Evolutionary conservation across 2,113 vertebrate species (phyloP), one percentile per base, ranked within the genome.

Genomic region (Bufo gargarizans): DNA sequence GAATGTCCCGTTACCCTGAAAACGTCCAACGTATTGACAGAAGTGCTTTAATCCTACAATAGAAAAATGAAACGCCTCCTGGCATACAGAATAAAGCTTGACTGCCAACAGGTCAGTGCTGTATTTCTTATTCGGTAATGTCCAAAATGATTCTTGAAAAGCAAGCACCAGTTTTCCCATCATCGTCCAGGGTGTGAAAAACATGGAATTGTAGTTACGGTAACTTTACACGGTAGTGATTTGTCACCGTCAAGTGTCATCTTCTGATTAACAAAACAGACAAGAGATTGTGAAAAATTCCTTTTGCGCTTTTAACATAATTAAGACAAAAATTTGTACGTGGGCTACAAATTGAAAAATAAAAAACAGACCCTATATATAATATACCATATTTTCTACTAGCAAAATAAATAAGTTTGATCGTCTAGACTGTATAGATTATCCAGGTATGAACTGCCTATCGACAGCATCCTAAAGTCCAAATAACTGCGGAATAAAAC

Each of bases 361-460:
- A 67, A 53, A 84, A 84, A 90, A 91, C 90, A 90, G 56, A 91
- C 74, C 90, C 92, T 93, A 89, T 88, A 93, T 91, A 93, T 90
- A 93, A 91, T 93, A 91, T 91, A 93, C 88, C 92, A 92, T 92
- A 92, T 89, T 89, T 89, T 92, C 92, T 91, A 91, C 92, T 94
- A 91, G 80, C 91, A 93, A 95, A 96, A 96, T 96, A 96, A 96
- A 96, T 96, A 91, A 90, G 94, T 91, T 92, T 93, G 92, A 91
- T 87, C 6, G 91, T 80, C 4, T 78, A 90, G 89, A 84, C 89
- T 90, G 86, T 89, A 91, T 92, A 91, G 76, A 92, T 92, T 92
- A 91, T 16, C 33, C 89, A 91, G 90, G 90, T 0, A 82, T 89
- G 90, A 91, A 86, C 56, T 77, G 16, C 56, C 94, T 9, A 8